Conservation (phyloP, 2,888 invertebrate species). For the Caenorhabditis doughertyi region DNA sequence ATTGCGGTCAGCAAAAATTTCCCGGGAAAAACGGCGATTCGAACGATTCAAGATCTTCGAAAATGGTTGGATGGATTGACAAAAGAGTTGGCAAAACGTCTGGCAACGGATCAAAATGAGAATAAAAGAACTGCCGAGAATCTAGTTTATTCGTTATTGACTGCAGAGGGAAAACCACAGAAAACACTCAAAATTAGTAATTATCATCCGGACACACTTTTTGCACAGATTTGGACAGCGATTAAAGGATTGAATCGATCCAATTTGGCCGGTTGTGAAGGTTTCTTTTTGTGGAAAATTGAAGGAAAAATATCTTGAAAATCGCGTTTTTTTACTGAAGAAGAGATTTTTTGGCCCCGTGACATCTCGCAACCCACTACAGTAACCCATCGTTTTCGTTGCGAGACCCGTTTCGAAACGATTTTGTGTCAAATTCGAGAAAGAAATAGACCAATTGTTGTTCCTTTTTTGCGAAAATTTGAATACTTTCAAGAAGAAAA, state of each 20-base stretch:
- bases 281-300: too few relatives aligned
- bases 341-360: too few relatives aligned
- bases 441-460: too few relatives aligned
- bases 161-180: slow-evolving; percentile 53
- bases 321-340: too few relatives aligned
- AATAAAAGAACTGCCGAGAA: slow-evolving; percentile 68
- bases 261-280: slow-evolving; percentile 6
- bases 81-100: slow-evolving; percentile 87
- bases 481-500: too few relatives aligned
- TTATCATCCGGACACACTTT: slow-evolving; percentile 61
- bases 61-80: slow-evolving; percentile 91
- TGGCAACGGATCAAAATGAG: slow-evolving; percentile 65
- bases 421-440: too few relatives aligned
- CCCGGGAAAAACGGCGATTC: slow-evolving; percentile 89
- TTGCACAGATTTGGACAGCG: slow-evolving; percentile 56
- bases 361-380: too few relatives aligned
- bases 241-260: slow-evolving; percentile 54
- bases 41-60: slow-evolving; percentile 85
- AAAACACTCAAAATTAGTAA: slow-evolving; percentile 66
- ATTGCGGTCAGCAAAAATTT: slow-evolving; percentile 96
- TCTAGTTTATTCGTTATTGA: slow-evolving; percentile 51
- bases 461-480: too few relatives aligned
- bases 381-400: too few relatives aligned
- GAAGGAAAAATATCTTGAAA: too few relatives aligned
- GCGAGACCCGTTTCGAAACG: too few relatives aligned